These are phyloP conservation scores for Mugil cephalus DNA, from an alignment of 2,113 vertebrate species.

Conservation along the genomic window DNA sequence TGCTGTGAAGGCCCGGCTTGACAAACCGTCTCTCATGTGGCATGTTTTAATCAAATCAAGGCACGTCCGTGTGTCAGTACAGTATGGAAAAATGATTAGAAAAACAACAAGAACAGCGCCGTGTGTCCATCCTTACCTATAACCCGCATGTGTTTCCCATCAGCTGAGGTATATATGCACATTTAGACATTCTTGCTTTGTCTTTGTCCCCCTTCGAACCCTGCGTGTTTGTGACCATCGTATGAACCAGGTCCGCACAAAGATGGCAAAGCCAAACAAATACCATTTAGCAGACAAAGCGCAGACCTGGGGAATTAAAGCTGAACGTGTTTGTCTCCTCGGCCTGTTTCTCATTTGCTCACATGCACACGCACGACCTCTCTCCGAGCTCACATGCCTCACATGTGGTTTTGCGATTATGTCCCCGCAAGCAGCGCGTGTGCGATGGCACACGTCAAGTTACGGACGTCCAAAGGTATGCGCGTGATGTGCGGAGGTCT, in stretches of 20 bases:
- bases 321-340: constrained; percentile 34
- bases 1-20: neutral
- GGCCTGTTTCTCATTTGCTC: constrained; percentile 57
- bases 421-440: constrained; percentile 37
- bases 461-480: constrained; percentile 17
- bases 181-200: constrained; percentile 44
- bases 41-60: constrained; percentile 41
- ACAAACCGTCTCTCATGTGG: neutral
- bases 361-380: constrained; percentile 1
- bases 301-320: constrained; percentile 34
- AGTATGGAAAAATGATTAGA: neutral
- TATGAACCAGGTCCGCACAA: constrained; percentile 24
- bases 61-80: constrained; percentile 8
- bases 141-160: constrained; percentile 72
- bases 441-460: neutral
- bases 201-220: neutral
- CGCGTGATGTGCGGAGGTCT: neutral
- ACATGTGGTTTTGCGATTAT: constrained; percentile 61
- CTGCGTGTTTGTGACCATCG: constrained; percentile 1
- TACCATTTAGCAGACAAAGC: constrained; percentile 15
- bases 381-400: constrained; percentile 12
- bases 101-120: neutral
- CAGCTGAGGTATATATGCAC: constrained; percentile 46
- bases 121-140: constrained; percentile 1
- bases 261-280: constrained; percentile 52